These are phyloP conservation scores for Diaphora mendica DNA, from an alignment of 2,888 invertebrate species.

Conservation along the genomic window DNA sequence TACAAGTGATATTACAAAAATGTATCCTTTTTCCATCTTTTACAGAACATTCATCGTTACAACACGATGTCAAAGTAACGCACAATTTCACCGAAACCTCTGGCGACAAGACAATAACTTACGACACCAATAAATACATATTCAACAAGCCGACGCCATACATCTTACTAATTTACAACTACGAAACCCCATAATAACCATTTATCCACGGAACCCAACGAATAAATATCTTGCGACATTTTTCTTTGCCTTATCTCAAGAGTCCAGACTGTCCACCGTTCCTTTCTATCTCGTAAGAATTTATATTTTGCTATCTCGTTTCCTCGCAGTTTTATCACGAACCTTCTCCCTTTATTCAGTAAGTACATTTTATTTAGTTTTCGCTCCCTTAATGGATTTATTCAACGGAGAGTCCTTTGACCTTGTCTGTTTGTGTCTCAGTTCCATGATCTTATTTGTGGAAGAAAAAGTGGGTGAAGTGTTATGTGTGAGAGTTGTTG, in stretches of 20 bases:
- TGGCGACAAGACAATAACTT: conserved; percentile 63
- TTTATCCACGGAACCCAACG: conserved; percentile 75
- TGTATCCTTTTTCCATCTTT: background rate
- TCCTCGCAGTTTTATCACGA: conserved; percentile 68
- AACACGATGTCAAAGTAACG: conserved; percentile 24
- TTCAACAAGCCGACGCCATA: conserved; percentile 77
- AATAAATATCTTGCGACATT: conserved; percentile 84
- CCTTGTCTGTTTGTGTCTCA: conserved; percentile 71
- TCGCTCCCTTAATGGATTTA: conserved; percentile 80
- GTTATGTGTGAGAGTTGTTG: conserved; percentile 21
- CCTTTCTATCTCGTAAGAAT: conserved; percentile 45
- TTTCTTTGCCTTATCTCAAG: conserved; percentile 83
- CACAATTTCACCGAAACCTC: conserved; percentile 33
- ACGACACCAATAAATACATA: conserved; percentile 79
- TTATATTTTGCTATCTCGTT: conserved; percentile 55
- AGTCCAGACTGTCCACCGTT: conserved; percentile 72
- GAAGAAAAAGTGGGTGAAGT: conserved; percentile 33
- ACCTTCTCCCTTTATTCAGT: conserved; percentile 66
- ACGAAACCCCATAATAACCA: conserved; percentile 82
- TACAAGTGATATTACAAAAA: background rate
- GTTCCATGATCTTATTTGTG: conserved; percentile 37
- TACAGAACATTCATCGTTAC: background rate
- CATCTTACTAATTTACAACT: conserved; percentile 85
- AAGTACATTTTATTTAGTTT: conserved; percentile 83
- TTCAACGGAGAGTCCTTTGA: conserved; percentile 72